phyloP scores from a whole-genome alignment of 2,113 vertebrate genomes.

The Rhodinocichla rosea region DNA sequence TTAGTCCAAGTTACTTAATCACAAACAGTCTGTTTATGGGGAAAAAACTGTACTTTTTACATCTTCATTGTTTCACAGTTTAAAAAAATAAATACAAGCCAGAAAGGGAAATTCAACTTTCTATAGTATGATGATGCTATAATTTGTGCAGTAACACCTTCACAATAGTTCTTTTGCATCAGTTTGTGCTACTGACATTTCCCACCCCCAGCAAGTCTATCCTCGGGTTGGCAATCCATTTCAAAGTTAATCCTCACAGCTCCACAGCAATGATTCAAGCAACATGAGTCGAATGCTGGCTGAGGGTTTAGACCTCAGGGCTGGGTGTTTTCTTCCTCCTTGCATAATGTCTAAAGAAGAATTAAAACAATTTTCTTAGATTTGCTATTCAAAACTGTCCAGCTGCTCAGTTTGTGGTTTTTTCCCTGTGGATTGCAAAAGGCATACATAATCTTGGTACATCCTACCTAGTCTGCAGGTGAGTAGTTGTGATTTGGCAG shows the following conservation, averaged over 20 bases:
- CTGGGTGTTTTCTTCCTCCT: not conserved
- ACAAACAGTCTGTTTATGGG: not conserved
- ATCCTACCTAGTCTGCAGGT: not conserved
- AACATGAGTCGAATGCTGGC: not conserved
- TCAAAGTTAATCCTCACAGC: not conserved
- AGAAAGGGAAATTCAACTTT: not conserved
- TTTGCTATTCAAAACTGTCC: constrained; percentile 7
- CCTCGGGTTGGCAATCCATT: not conserved
- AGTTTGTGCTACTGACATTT: not conserved
- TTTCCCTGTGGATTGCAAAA: not conserved
- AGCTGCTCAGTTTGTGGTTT: not conserved
- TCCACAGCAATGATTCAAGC: not conserved
- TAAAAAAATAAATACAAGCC: not conserved
- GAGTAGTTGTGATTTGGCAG: not conserved
- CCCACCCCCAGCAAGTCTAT: not conserved
- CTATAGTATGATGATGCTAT: not conserved
- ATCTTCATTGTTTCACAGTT: not conserved
- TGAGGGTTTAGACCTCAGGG: not conserved
- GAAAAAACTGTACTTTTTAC: not conserved
- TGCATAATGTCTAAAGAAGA: not conserved
- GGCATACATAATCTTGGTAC: not conserved
- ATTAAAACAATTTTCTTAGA: constrained; percentile 21
- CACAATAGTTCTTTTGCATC: not conserved
- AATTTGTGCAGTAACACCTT: not conserved
- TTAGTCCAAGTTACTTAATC: constrained; percentile 8